Conservation (phyloP, 1,140 invertebrate species). For the Melitaea cinxia region DNA sequence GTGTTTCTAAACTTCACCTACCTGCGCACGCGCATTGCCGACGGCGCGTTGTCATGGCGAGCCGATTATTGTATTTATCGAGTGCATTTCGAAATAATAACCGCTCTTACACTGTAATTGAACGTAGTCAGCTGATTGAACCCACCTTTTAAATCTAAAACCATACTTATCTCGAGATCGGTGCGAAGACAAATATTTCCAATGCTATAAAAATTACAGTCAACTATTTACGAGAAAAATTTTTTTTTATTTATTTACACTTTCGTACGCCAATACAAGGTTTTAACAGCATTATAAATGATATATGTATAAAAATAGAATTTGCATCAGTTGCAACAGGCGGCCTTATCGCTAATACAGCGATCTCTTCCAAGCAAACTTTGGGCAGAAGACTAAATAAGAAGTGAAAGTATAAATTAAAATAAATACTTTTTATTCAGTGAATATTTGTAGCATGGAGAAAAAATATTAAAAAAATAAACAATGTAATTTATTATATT, state of each 20-base stretch:
- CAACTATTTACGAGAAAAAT: background rate
- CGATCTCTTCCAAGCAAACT: too few species aligned
- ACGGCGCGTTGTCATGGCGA: constrained; percentile 44
- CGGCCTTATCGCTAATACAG: too few species aligned
- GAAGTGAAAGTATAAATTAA: too few species aligned
- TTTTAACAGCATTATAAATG: too few species aligned
- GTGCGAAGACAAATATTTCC: background rate
- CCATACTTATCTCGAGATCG: background rate
- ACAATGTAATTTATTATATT: too few species aligned
- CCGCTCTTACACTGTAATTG: constrained; percentile 59
- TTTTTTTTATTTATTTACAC: too few species aligned
- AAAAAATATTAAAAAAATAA: too few species aligned
- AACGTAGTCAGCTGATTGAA: constrained; percentile 53
- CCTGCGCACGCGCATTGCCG: constrained; percentile 15
- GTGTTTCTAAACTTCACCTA: constrained; percentile 25
- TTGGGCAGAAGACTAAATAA: too few species aligned
- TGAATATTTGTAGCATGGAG: too few species aligned
- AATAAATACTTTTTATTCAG: too few species aligned
- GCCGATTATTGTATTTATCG: constrained; percentile 64
- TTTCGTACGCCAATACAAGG: too few species aligned
- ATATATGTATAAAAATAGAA: background rate
- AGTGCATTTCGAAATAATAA: constrained; percentile 67
- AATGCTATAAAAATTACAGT: background rate
- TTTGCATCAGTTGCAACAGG: too few species aligned
- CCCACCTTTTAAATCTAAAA: constrained; percentile 35